These are phyloP conservation scores for Poeciliopsis infans DNA, from an alignment of 2,797 vertebrate species.

Conservation along the genomic window DNA sequence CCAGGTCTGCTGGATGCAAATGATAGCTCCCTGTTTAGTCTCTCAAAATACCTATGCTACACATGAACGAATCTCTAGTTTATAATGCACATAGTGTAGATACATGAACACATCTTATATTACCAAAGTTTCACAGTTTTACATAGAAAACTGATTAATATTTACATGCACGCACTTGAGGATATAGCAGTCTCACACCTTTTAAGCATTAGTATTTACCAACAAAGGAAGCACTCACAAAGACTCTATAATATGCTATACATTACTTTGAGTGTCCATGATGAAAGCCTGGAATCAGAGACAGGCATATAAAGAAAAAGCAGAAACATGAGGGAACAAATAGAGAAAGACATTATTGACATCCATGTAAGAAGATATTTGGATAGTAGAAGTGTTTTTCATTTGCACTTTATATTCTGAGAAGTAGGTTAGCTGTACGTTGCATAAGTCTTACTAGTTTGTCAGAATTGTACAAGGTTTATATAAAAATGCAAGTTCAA, in stretches of 20 bases:
- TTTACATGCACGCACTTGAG: not conserved
- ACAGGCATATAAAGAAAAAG: slow-evolving; percentile 28
- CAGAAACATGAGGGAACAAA: slow-evolving; percentile 14
- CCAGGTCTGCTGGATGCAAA: slow-evolving; percentile 20
- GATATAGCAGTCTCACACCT: slow-evolving; percentile 17
- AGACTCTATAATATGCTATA: slow-evolving; percentile 39
- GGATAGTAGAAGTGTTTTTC: slow-evolving; percentile 44
- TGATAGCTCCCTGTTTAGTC: slow-evolving; percentile 2
- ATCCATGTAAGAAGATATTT: slow-evolving; percentile 41
- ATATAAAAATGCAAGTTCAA: not conserved
- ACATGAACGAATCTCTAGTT: not conserved
- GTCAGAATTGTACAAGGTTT: not conserved
- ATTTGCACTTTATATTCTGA: slow-evolving; percentile 44
- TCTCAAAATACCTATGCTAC: not conserved
- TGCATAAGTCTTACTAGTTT: not conserved
- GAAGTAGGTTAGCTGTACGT: not conserved
- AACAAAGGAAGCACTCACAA: slow-evolving; percentile 6
- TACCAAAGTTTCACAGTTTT: not conserved
- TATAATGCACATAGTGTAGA: not conserved
- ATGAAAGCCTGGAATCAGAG: slow-evolving; percentile 31
- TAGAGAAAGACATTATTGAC: slow-evolving; percentile 43
- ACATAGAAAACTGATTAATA: not conserved
- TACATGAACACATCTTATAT: not conserved
- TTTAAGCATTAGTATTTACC: slow-evolving; percentile 26
- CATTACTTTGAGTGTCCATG: slow-evolving; percentile 37